Base-by-base conservation (phyloP, 2,113 vertebrate species). In the Grammomys dolichurus region DNA sequence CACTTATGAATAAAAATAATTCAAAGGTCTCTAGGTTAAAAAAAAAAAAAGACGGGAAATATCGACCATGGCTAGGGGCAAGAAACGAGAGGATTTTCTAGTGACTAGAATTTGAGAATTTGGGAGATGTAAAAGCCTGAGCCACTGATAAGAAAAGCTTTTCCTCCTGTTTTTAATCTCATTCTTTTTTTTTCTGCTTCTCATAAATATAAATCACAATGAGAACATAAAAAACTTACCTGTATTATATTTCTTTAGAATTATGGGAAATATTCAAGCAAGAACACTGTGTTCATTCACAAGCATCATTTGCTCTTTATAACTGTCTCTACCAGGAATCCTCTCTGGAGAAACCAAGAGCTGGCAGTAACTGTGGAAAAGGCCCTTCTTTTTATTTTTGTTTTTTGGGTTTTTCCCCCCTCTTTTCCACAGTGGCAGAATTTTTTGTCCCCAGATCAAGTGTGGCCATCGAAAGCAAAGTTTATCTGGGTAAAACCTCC, bases 1-100 rank as follows among this genome's bases (percentile, higher is more conserved):
- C 60, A 94, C 89, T 97, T 97, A 91, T 72, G 97, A 31, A 96
- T 96, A 98, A n/a, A 97, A 98, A 98, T 95, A 97, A 72, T 75
- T 75, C 90, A 91, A 91, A 95, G 75, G 70, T 92, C 92, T 95
- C n/a, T 91, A 85, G 89, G 93, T 97, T 88, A 43, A 92, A 80
- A 81, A 80, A 78, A 0, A 67, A 92, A 80, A 81, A 60, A 56
- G 0, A 51, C 10, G 3, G 69, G 91, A 77, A 95, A 98, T 95
- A 70, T 48, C 67, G 96, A 67, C 89, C 54, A 56, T 88, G 91
- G 97, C 82, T 60, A 65, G 87, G 91, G 43, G 87, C 26, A 97
- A 96, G 82, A 86, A 97, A 93, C 56, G 89, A 97, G 77, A 90
- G 90, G 3, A 91, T 67, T 96, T 77, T 95, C 84, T 93, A 95